phyloP scores from a whole-genome alignment of 2,888 invertebrate genomes.

The Andricus quercusramuli region DNA sequence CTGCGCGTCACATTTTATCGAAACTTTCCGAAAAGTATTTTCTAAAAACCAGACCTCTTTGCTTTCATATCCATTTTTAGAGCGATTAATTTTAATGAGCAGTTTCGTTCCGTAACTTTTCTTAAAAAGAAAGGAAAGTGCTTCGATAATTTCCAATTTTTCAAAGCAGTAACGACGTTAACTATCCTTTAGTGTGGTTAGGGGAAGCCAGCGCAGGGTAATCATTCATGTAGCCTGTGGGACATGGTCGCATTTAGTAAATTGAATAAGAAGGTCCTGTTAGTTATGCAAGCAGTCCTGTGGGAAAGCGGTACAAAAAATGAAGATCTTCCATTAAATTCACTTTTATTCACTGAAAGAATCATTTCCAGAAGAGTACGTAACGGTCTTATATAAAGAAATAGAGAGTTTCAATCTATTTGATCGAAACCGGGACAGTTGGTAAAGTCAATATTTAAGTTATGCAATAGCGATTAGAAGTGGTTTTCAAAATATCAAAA shows the following conservation, averaged over 20 bases:
- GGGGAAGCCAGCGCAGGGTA: constrained; percentile 25
- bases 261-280: constrained; percentile 7
- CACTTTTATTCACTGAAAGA: neutral
- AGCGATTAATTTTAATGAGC: constrained; percentile 13
- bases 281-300: constrained; percentile 1
- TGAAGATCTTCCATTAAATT: neutral
- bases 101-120: neutral
- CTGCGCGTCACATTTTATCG: neutral
- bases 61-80: neutral
- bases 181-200: constrained; percentile 9
- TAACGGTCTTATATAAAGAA: too few species aligned
- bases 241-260: constrained; percentile 11
- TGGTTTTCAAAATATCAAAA: too few species aligned
- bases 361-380: neutral
- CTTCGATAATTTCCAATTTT: constrained; percentile 26
- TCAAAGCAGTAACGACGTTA: constrained; percentile 14
- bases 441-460: neutral
- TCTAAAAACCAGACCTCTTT: neutral
- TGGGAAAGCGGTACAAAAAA: constrained; percentile 14
- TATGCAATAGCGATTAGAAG: too few species aligned
- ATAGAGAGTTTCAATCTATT: too few species aligned
- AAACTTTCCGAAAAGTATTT: neutral
- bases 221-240: constrained; percentile 25
- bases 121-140: constrained; percentile 20
- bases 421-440: neutral